Evolutionary conservation across 2,888 invertebrate species (phyloP).

Genomic region (Unio delphinus): DNA sequence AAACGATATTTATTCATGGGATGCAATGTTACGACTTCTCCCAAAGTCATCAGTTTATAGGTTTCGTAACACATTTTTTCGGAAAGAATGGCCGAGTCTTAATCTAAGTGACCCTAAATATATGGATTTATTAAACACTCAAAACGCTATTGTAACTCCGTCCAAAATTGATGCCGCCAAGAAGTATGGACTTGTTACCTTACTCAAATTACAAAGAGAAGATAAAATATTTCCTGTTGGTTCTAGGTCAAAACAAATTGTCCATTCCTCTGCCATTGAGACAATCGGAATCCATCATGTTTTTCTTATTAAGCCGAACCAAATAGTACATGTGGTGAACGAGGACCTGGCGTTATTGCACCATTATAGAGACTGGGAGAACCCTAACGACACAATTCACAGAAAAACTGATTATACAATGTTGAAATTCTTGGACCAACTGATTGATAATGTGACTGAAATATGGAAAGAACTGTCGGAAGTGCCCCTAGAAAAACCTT

Average conservation of each 20-base stretch:
- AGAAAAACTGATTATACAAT: conserved; percentile 24
- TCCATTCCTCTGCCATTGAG: conserved; percentile 37
- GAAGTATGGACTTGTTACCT: conserved; percentile 42
- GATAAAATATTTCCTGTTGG: conserved; percentile 22
- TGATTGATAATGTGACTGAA: conserved; percentile 25
- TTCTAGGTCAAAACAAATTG: conserved; percentile 53
- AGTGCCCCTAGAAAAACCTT: conserved; percentile 20
- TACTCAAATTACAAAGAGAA: conserved; percentile 47
- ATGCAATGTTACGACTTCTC: conserved; percentile 27
- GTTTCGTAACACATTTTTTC: conserved; percentile 50
- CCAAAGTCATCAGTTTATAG: conserved; percentile 17
- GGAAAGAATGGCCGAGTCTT: conserved; percentile 50
- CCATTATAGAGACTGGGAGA: conserved; percentile 55
- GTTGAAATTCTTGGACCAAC: conserved; percentile 24
- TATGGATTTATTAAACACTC: not conserved
- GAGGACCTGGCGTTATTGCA: conserved; percentile 39
- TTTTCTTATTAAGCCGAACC: conserved; percentile 18
- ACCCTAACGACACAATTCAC: conserved; percentile 17
- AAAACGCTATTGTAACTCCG: conserved; percentile 12
- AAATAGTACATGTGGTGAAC: conserved; percentile 11
- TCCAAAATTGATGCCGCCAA: conserved; percentile 23
- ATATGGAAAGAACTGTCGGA: conserved; percentile 22
- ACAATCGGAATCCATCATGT: conserved; percentile 53
- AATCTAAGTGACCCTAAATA: not conserved
- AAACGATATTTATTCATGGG: conserved; percentile 37